A percentile compares a stretch with the other conserved stretches of the same genome.
phyloP scores from a whole-genome alignment of 2,113 vertebrate genomes.

The Melanocharis versteri region DNA sequence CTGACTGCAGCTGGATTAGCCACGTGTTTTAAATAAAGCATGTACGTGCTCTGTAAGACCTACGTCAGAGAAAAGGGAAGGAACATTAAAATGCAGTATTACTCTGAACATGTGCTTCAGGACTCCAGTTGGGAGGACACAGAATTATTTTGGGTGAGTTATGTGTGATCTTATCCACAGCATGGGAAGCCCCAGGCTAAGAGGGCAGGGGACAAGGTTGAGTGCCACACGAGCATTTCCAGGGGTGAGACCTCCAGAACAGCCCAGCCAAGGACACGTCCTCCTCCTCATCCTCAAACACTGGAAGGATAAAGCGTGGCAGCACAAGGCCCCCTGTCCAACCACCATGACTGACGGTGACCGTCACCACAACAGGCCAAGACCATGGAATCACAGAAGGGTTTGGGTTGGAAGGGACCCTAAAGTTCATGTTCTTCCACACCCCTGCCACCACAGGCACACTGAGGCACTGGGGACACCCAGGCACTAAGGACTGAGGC shows the following conservation, averaged over 20 bases:
- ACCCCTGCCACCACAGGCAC: not conserved
- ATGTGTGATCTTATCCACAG: fast-evolving
- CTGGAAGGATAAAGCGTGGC: fast-evolving
- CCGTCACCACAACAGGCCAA: fast-evolving
- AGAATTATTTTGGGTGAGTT: not conserved
- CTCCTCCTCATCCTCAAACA: not conserved
- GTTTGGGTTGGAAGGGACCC: not conserved
- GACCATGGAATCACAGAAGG: not conserved
- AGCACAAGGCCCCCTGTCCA: not conserved
- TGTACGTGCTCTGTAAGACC: fast-evolving
- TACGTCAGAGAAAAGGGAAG: not conserved
- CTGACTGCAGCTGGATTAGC: not conserved
- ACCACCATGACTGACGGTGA: fast-evolving
- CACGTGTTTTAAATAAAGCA: not conserved
- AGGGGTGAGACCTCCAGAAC: fast-evolving
- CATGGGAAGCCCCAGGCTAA: fast-evolving
- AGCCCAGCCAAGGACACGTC: fast-evolving
- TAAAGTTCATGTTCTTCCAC: not conserved
- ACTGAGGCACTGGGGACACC: not conserved
- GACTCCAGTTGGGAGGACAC: fast-evolving
- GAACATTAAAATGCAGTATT: not conserved
- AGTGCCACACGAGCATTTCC: fast-evolving
- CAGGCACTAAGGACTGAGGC: not conserved
- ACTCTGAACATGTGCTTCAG: not conserved
- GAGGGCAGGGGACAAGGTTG: fast-evolving